These are phyloP conservation scores for Caenorhabditis sinica DNA, from an alignment of 2,888 invertebrate species.

Conservation along the genomic window DNA sequence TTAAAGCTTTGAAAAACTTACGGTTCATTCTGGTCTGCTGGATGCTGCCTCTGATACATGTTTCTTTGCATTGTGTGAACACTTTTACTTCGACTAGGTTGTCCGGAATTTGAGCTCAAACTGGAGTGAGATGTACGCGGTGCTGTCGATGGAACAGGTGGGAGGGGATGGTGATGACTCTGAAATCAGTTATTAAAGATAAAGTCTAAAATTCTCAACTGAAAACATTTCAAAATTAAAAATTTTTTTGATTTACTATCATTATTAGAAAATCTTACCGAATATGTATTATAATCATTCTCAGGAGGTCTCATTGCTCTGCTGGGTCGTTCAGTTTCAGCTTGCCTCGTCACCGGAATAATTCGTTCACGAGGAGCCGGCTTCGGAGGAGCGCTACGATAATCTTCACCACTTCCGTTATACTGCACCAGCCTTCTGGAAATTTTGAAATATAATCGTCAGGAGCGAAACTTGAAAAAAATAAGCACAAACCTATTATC, in stretches of 20 bases:
- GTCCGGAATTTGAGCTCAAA: conserved; percentile 2
- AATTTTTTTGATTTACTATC: background rate
- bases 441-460: background rate
- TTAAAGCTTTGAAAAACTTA: conserved; percentile 5
- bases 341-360: conserved; percentile 45
- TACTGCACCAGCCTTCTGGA: conserved; percentile 44
- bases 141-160: background rate
- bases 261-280: background rate
- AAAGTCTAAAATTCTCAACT: too few species aligned
- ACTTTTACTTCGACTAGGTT: conserved; percentile 71
- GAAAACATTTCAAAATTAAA: background rate
- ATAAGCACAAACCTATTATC: conserved; percentile 57
- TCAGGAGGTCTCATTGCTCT: conserved; percentile 36
- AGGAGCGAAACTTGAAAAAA: background rate
- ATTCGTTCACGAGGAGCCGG: conserved; percentile 44
- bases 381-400: conserved; percentile 34
- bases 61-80: conserved; percentile 58
- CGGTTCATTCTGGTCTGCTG: conserved; percentile 50
- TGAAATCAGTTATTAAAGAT: background rate
- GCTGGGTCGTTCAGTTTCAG: conserved; percentile 30
- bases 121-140: conserved; percentile 19
- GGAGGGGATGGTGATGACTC: conserved; percentile 9
- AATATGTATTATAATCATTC: conserved; percentile 19
- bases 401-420: conserved; percentile 24
- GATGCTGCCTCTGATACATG: background rate